Conservation (phyloP, 2,888 invertebrate species). For the Ormyrus labotus region DNA sequence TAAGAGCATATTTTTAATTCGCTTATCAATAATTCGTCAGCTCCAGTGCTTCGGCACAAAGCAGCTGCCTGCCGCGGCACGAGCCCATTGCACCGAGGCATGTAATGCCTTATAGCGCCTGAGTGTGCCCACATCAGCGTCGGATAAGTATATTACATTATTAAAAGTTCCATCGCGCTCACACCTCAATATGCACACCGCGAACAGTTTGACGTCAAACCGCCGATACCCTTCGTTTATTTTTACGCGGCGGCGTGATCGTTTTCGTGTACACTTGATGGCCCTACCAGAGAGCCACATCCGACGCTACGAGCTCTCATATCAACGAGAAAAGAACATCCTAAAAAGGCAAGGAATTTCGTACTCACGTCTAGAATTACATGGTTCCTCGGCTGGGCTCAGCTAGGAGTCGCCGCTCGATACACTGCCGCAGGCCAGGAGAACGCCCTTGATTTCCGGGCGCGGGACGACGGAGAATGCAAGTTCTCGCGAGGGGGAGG, state of each 20-base stretch:
- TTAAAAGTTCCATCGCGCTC: too few species aligned
- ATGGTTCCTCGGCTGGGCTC: slow-evolving; percentile 2
- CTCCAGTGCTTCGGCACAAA: too few species aligned
- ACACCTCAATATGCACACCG: slow-evolving; percentile 1
- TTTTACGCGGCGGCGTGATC: slow-evolving; percentile 21
- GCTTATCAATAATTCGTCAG: too few species aligned
- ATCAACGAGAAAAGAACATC: not conserved
- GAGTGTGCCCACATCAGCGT: too few species aligned
- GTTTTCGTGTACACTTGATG: not conserved
- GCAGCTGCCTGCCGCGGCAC: too few species aligned
- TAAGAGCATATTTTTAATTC: too few species aligned
- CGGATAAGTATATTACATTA: too few species aligned
- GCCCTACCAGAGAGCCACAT: not conserved
- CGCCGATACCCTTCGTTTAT: slow-evolving; percentile 38
- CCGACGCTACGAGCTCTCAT: too few species aligned
- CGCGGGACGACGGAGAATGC: not conserved
- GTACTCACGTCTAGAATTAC: slow-evolving; percentile 22
- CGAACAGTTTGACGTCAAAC: slow-evolving; percentile 35
- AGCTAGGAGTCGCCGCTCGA: not conserved
- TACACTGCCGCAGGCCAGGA: not conserved
- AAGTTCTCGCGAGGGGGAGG: slow-evolving; percentile 15
- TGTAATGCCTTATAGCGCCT: too few species aligned
- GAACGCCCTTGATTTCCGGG: slow-evolving; percentile 51
- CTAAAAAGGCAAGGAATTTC: slow-evolving; percentile 3
- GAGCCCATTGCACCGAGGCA: too few species aligned